Percentiles rank a stretch among this genome's conserved stretches.
Conservation (phyloP, 2,888 invertebrate species). For the Volucella inflata region DNA sequence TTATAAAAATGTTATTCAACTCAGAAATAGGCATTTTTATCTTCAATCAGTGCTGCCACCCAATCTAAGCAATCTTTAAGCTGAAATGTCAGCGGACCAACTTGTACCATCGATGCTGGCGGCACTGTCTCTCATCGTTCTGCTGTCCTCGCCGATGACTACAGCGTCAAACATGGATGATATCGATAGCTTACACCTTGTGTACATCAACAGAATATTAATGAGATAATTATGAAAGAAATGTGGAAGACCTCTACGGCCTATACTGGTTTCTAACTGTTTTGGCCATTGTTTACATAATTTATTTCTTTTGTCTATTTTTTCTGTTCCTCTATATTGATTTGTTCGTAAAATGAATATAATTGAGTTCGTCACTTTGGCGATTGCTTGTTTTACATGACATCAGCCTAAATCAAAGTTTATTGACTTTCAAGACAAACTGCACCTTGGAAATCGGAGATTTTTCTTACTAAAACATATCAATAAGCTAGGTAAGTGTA, state of each 20-base stretch:
- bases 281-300: background rate
- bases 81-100: background rate
- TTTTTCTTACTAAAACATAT: no score
- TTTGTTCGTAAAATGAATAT: no score
- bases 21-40: no score
- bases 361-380: no score
- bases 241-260: conserved; percentile 25
- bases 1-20: no score
- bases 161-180: conserved; percentile 1
- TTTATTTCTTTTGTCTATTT: background rate
- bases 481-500: no score
- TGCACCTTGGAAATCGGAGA: no score
- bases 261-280: background rate
- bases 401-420: no score
- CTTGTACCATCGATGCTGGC: background rate
- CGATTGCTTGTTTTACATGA: no score
- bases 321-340: no score
- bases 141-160: background rate
- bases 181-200: background rate
- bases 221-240: conserved; percentile 39
- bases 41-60: background rate
- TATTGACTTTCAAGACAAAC: no score
- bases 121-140: conserved; percentile 1
- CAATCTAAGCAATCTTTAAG: conserved; percentile 8
- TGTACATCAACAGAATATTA: conserved; percentile 35